These are phyloP conservation scores for Pocillopora verrucosa DNA, from an alignment of 64 coral and sea anemone species.

Conservation along the genomic window DNA sequence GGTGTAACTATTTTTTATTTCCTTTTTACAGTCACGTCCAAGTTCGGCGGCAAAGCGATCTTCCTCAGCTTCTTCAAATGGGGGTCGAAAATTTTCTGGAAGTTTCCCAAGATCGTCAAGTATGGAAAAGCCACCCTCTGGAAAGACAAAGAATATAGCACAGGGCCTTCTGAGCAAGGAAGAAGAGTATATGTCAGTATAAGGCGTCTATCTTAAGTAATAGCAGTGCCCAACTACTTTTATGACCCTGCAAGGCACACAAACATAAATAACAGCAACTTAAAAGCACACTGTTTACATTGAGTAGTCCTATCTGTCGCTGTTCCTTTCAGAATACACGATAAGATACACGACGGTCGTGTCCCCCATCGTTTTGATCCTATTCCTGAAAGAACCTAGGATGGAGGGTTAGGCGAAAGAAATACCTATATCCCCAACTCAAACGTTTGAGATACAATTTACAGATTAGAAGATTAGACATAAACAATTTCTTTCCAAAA, in stretches of 20 bases:
- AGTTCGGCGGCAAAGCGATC: slow-evolving; percentile 17
- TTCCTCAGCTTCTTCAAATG: slow-evolving; percentile 28
- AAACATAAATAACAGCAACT: no score
- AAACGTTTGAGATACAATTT: no score
- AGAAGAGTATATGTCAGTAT: slow-evolving; percentile 93
- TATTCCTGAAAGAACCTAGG: no score
- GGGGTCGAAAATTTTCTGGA: neutral
- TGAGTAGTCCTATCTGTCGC: neutral
- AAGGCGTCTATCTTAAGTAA: neutral
- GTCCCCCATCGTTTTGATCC: no score
- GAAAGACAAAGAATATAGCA: slow-evolving; percentile 78
- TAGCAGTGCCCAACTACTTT: neutral
- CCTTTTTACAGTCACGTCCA: slow-evolving; percentile 6
- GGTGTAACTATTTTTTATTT: neutral
- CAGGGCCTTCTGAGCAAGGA: slow-evolving; percentile 91
- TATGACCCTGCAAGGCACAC: no score
- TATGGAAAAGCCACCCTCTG: slow-evolving; percentile 61
- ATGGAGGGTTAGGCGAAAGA: no score
- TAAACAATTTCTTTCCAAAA: no score
- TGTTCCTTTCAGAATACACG: no score
- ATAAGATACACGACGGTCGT: no score
- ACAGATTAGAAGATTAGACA: no score
- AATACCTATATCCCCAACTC: no score
- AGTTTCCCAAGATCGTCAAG: neutral
- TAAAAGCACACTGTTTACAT: no score